Conservation (phyloP, 1,140 invertebrate genomes). For the Pissodes strobi region DNA sequence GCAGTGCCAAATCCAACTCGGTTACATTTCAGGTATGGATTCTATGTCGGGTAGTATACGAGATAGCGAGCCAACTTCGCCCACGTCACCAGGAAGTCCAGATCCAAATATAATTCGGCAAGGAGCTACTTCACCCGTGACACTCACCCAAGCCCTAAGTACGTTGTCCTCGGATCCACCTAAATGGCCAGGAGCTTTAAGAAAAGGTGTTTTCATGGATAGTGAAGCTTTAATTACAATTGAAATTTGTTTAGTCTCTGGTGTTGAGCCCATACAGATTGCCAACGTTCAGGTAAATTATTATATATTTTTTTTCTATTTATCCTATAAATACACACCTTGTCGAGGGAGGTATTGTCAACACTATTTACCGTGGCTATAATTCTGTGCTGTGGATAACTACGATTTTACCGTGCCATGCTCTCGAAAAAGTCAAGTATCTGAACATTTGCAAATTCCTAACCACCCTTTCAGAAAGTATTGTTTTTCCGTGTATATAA, state of each 20-base stretch:
- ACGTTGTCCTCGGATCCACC: conserved; percentile 47
- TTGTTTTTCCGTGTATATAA: too few species aligned
- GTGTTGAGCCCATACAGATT: conserved; percentile 70
- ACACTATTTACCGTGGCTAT: too few species aligned
- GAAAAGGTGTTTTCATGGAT: conserved; percentile 56
- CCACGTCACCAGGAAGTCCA: conserved; percentile 74
- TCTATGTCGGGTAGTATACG: conserved; percentile 89
- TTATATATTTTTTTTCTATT: too few species aligned
- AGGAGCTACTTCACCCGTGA: conserved; percentile 61
- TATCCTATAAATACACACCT: too few species aligned
- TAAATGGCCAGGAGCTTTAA: conserved; percentile 20
- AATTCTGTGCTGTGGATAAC: too few species aligned
- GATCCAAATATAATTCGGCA: conserved; percentile 56
- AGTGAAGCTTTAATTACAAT: conserved; percentile 84
- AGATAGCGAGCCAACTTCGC: conserved; percentile 89
- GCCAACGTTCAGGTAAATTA: conserved; percentile 77
- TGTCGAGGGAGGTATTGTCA: too few species aligned
- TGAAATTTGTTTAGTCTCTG: conserved; percentile 76
- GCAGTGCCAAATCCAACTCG: too few species aligned
- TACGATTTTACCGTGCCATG: too few species aligned
- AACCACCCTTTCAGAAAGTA: too few species aligned
- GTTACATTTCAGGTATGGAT: conserved; percentile 73
- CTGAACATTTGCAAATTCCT: too few species aligned
- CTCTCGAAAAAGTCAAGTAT: too few species aligned
- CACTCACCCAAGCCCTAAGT: conserved; percentile 63